These are phyloP conservation scores for Gila orcuttii DNA, from an alignment of 2,113 vertebrate genomes.

Conservation along the genomic window DNA sequence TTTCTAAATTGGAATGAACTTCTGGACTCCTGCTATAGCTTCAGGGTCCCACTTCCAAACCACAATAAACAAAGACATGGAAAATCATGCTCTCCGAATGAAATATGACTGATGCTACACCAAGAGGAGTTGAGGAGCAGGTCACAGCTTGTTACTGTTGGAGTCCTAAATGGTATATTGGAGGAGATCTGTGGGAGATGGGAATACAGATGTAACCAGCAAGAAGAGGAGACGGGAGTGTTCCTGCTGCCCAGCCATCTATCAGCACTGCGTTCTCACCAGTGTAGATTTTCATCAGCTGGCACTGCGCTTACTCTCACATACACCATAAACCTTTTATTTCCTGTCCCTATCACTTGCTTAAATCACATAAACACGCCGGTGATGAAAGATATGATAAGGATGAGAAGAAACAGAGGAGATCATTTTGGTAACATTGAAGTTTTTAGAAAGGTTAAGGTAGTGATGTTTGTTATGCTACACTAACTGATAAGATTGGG, in stretches of 20 bases:
- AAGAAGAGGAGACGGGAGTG: neutral
- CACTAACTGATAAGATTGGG: neutral
- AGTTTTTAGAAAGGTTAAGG: neutral
- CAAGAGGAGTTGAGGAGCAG: constrained; percentile 9
- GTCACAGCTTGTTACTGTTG: constrained; percentile 40
- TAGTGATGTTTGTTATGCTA: neutral
- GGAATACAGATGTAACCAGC: constrained; percentile 14
- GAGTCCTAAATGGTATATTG: neutral
- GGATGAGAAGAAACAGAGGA: neutral
- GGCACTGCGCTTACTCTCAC: neutral
- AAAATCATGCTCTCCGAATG: neutral
- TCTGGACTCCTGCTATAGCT: constrained; percentile 21
- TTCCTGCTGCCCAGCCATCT: neutral
- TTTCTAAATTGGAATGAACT: constrained; percentile 1
- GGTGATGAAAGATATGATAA: constrained; percentile 22
- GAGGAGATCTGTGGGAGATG: constrained; percentile 14
- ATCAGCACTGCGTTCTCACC: constrained; percentile 25
- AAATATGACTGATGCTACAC: constrained; percentile 28
- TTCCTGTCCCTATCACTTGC: constrained; percentile 19
- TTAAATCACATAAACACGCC: constrained; percentile 9
- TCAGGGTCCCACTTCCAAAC: constrained; percentile 20
- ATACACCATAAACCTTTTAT: constrained; percentile 37
- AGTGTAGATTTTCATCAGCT: constrained; percentile 30
- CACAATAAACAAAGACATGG: constrained; percentile 22
- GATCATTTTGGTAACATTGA: neutral